Evolutionary conservation across 2,113 vertebrate species (phyloP).

Genomic region (Heterotis niloticus): DNA sequence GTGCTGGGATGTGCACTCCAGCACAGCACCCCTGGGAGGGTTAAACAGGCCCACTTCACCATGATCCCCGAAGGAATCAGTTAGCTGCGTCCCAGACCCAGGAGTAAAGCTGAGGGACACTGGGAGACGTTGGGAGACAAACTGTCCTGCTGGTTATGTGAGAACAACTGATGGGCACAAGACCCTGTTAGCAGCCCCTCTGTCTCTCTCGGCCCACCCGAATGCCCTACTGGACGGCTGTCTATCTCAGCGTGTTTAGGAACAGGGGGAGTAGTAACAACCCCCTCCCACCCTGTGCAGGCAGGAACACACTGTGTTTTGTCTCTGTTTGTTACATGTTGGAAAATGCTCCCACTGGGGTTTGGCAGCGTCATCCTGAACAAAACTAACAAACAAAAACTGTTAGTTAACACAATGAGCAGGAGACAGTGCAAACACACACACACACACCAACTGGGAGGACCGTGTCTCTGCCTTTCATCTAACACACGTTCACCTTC

Average conservation of each 20-base stretch:
- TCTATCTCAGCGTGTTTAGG: conserved; percentile 24
- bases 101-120: too few relatives aligned
- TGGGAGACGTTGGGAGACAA: too few relatives aligned
- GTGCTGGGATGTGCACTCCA: not conserved
- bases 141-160: too few relatives aligned
- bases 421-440: conserved; percentile 46
- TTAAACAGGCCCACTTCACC: too few relatives aligned
- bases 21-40: not conserved
- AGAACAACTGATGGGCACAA: too few relatives aligned
- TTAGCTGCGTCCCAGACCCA: too few relatives aligned
- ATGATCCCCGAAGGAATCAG: too few relatives aligned
- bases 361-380: conserved; percentile 36
- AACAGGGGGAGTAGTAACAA: not conserved
- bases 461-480: conserved; percentile 28
- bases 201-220: too few relatives aligned
- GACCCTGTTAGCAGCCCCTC: too few relatives aligned
- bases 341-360: conserved; percentile 39
- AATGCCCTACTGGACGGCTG: not conserved
- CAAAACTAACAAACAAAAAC: conserved; percentile 21
- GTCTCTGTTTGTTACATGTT: conserved; percentile 27
- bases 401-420: conserved; percentile 52
- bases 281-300: too few relatives aligned
- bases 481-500: conserved; percentile 18
- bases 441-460: not conserved
- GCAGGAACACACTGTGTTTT: conserved; percentile 8